A percentile compares a stretch with the other conserved stretches of the same genome.
phyloP scores from a whole-genome alignment of 2,797 vertebrate species.

The Rhinoraja longicauda region DNA sequence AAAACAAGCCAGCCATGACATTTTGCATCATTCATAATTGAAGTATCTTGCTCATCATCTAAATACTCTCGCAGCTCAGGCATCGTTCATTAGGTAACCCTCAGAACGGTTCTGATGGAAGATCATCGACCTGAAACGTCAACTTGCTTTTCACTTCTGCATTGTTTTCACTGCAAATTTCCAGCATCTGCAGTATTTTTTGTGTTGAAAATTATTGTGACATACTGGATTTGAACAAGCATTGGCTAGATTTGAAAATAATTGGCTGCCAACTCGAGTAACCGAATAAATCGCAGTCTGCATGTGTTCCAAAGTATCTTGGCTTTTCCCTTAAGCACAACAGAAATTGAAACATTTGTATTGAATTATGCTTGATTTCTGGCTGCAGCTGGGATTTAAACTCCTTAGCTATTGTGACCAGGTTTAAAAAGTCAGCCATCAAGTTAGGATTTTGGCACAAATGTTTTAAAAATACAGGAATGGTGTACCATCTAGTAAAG shows the following conservation, averaged over 20 bases:
- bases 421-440: background rate
- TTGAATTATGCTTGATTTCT: background rate
- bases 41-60: too few species aligned
- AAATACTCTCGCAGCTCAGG: too few species aligned
- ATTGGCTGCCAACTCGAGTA: background rate
- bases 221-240: background rate
- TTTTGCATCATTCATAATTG: too few species aligned
- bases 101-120: too few species aligned
- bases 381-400: background rate
- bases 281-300: conserved; percentile 15
- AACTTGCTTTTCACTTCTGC: too few species aligned
- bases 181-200: background rate
- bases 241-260: background rate
- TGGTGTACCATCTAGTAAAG: background rate
- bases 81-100: too few species aligned
- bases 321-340: background rate
- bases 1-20: too few species aligned
- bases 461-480: background rate
- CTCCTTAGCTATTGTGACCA: background rate
- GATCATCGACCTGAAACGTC: too few species aligned
- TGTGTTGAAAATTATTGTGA: background rate
- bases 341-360: background rate
- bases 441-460: background rate
- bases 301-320: background rate
- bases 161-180: background rate